phyloP scores from a whole-genome alignment of 1,140 invertebrate genomes.

The Neelides sp. region DNA sequence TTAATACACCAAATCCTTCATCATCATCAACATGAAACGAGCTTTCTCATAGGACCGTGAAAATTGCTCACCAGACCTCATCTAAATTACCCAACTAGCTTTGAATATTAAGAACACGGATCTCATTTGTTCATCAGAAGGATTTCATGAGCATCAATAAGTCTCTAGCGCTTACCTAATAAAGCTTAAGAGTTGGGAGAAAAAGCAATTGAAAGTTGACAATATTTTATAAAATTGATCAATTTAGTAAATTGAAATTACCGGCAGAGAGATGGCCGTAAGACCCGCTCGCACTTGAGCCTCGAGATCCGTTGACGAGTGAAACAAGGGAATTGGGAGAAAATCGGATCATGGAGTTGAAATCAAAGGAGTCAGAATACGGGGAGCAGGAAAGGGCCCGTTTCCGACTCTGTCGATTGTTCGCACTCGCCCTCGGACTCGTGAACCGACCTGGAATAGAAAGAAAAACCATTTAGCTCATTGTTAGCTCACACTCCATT shows the following conservation, averaged over 20 bases:
- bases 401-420: constrained; percentile 60
- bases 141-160: too few species aligned
- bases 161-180: too few species aligned
- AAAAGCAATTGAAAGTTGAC: too few species aligned
- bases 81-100: too few species aligned
- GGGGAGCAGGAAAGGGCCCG: constrained; percentile 84
- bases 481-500: too few species aligned
- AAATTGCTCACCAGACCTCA: constrained; percentile 24
- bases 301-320: constrained; percentile 75
- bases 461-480: constrained; percentile 4
- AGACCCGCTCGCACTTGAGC: constrained; percentile 72
- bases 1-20: too few species aligned
- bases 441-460: constrained; percentile 50
- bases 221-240: constrained; percentile 2
- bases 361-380: constrained; percentile 83
- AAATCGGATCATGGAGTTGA: constrained; percentile 87
- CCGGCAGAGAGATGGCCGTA: constrained; percentile 87
- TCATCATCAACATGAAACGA: too few species aligned
- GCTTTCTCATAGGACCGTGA: constrained; percentile 23
- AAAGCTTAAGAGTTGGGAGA: background rate
- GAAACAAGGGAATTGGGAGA: constrained; percentile 85
- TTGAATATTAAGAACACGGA: too few species aligned
- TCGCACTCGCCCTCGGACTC: constrained; percentile 46
- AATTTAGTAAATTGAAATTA: constrained; percentile 33
- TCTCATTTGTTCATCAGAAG: too few species aligned